A percentile compares a stretch with the other conserved stretches of the same genome.
These are phyloP conservation scores for Crocuta crocuta DNA, from an alignment of 2,113 vertebrate species.

Conservation along the genomic window DNA sequence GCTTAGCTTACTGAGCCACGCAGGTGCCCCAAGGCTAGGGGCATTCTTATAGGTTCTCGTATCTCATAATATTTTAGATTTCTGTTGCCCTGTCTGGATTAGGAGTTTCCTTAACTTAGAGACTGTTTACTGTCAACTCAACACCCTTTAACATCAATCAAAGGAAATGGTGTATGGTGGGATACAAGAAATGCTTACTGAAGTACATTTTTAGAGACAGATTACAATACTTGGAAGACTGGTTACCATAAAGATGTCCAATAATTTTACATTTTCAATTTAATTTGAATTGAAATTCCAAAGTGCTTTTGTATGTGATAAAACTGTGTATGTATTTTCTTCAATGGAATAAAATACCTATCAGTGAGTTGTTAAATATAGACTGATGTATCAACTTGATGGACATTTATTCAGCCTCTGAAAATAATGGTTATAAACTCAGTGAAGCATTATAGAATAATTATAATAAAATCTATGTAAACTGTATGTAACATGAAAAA, in stretches of 20 bases:
- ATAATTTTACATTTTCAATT: not conserved
- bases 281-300: not conserved
- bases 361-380: not conserved
- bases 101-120: not conserved
- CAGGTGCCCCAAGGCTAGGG: no score
- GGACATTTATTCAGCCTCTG: not conserved
- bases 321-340: not conserved
- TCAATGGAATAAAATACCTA: not conserved
- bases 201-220: not conserved
- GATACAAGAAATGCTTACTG: not conserved
- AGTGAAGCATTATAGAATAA: not conserved
- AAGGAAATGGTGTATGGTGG: not conserved
- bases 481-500: not conserved
- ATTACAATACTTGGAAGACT: not conserved
- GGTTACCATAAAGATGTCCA: not conserved
- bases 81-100: not conserved
- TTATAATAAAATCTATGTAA: not conserved
- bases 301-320: not conserved
- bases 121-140: not conserved
- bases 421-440: not conserved
- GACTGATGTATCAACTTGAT: not conserved
- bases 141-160: not conserved
- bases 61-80: not conserved
- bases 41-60: not conserved
- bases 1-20: no score